Evolutionary conservation across 1,140 invertebrate species (phyloP), one percentile per base, ranked within the genome.

Genomic region (Artemia franciscana): DNA sequence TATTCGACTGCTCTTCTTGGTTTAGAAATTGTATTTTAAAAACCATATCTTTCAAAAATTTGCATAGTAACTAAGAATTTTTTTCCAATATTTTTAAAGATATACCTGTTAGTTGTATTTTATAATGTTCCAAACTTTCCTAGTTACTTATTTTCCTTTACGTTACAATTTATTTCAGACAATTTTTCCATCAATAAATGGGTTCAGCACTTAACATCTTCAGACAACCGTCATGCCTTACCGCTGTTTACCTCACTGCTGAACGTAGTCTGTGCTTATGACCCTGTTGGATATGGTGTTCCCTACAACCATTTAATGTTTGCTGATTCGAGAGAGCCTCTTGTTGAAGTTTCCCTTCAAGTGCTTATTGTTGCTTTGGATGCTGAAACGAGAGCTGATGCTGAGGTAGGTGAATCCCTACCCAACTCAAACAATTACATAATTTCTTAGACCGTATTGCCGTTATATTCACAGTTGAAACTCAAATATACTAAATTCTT

Each of bases 251-350:
- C 96, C 0, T 98, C 95, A 0, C 76, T 99, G 1, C 73, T 99
- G 63, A 99, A 99, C 74, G 87, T 91, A 2, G 88, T 98, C 18
- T 96, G 91, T 73, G 85, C 91, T 0, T 99, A 98, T 73, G 91
- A 98, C 77, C 95, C 95, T 0, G 88, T 95, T 25, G 94, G 94
- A 4, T 82, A 93, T 65, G 94, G 93, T 3, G 78, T 98, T 51
- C 96, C 96, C 0, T 98, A 98, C 74, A 98, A 98, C 76, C 93
- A 99, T 74, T 78, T 98, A 25, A 73, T 99, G 62, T 97, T 98
- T 68, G 82, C 81, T n/a, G 95, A 98, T 73, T 86, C 86, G 0
- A 76, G 91, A 59, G 96, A 98, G 73, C 89, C 91, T 0, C 73
- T 98, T 2, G 94, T 98, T 0, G 94, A 98, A 74, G 84, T 89